Evolutionary conservation across 2,797 vertebrate genomes (phyloP).

Genomic region (Bryconaethiops microstoma): DNA sequence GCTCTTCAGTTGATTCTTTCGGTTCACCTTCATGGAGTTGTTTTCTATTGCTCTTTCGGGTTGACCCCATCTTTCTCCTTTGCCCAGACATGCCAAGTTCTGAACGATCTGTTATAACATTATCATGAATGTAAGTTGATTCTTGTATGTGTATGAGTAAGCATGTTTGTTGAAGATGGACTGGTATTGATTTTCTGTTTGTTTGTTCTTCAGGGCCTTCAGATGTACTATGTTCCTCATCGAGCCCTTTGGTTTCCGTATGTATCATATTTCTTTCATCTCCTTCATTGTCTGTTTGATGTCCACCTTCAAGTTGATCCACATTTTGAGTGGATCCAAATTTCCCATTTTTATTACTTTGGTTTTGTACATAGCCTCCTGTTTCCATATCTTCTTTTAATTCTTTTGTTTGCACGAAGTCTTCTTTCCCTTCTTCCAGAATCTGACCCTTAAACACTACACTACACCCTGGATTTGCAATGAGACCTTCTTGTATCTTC

Average conservation of each 20-base stretch:
- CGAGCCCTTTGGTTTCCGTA: neutral
- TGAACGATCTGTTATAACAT: conserved; percentile 18
- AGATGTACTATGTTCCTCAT: neutral
- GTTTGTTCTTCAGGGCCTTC: neutral
- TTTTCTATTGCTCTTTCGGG: conserved; percentile 47
- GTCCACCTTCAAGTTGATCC: conserved; percentile 3
- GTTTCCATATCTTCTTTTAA: neutral
- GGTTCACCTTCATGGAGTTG: neutral
- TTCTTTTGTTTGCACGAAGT: neutral
- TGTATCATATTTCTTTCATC: conserved; percentile 2
- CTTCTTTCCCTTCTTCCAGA: neutral
- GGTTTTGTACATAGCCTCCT: conserved; percentile 57
- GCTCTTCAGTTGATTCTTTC: neutral
- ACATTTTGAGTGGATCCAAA: conserved; percentile 46
- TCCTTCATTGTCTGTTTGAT: neutral
- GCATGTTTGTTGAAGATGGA: neutral
- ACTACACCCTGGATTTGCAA: neutral
- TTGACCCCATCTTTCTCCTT: conserved; percentile 72
- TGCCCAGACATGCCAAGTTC: conserved; percentile 40
- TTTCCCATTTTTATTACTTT: conserved; percentile 52
- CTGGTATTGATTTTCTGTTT: conserved; percentile 10
- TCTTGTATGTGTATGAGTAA: neutral
- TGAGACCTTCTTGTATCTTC: neutral
- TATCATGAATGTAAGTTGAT: neutral
- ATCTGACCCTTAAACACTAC: too few species aligned